Percentiles rank a stretch among this genome's conserved stretches.
Evolutionary conservation across 1,140 invertebrate genomes (phyloP).

Genomic region (Trachymyrmex cornetzi): DNA sequence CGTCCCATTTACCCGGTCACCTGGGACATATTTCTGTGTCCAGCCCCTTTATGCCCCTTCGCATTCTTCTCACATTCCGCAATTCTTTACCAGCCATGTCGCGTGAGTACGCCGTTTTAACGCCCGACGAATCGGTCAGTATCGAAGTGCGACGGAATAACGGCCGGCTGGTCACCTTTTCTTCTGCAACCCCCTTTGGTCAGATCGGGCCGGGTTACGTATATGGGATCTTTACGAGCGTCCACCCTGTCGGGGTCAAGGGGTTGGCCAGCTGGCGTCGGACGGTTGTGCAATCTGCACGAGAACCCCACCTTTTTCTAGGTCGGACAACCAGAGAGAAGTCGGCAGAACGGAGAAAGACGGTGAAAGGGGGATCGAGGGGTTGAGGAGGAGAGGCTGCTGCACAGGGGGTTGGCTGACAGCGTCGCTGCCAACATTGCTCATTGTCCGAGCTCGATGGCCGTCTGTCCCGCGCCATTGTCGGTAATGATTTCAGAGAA

Average conservation of each 20-base stretch:
- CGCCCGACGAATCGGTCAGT: conserved; percentile 55
- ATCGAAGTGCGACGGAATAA: conserved; percentile 56
- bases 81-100: conserved; percentile 19
- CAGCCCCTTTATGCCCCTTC: conserved; percentile 49
- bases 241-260: conserved; percentile 78
- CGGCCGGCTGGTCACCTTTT: conserved; percentile 74
- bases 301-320: conserved; percentile 67
- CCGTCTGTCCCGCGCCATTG: conserved; percentile 77
- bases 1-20: conserved; percentile 42
- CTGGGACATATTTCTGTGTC: conserved; percentile 49
- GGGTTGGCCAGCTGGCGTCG: conserved; percentile 80
- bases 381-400: conserved; percentile 35
- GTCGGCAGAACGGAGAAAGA: conserved; percentile 24
- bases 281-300: conserved; percentile 81
- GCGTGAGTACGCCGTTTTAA: conserved; percentile 54
- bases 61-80: background rate
- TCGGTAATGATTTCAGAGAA: conserved; percentile 69
- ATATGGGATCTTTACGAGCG: conserved; percentile 66
- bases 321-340: conserved; percentile 32
- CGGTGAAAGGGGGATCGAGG: conserved; percentile 25
- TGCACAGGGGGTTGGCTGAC: conserved; percentile 67
- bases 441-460: conserved; percentile 76
- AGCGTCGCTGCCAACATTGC: conserved; percentile 66
- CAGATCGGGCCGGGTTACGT: conserved; percentile 68
- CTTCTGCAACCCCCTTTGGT: conserved; percentile 71